Percentiles rank a stretch among this genome's conserved stretches.
Evolutionary conservation across 2,113 vertebrate genomes (phyloP).

Genomic region (Echinops telfairi): DNA sequence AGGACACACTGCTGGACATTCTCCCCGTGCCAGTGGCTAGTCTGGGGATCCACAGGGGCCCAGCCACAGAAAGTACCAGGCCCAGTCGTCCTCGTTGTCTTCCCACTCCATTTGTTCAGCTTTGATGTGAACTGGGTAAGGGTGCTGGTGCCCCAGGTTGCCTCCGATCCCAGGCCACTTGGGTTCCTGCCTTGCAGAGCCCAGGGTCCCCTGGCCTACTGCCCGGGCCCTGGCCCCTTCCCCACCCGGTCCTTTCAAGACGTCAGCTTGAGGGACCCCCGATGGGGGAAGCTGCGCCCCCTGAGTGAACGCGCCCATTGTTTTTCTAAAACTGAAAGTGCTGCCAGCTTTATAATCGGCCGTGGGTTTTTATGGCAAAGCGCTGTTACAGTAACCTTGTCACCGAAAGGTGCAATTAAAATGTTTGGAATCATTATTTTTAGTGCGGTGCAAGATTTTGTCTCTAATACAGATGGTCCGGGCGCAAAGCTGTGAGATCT

Average conservation of each 20-base stretch:
- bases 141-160: not conserved
- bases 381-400: conserved; percentile 81
- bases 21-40: not conserved
- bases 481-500: conserved; percentile 84
- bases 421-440: conserved; percentile 82
- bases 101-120: not conserved
- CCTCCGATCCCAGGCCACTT: not conserved
- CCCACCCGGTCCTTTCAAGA: not conserved
- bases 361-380: conserved; percentile 74
- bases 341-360: conserved; percentile 53
- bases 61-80: too few species aligned
- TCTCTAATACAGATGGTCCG: conserved; percentile 84
- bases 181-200: not conserved
- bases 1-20: not conserved
- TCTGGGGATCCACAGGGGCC: not conserved
- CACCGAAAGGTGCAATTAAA: conserved; percentile 82
- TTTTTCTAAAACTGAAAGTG: conserved; percentile 80
- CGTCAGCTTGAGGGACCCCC: conserved; percentile 48
- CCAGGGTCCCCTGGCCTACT: not conserved
- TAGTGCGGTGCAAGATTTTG: conserved; percentile 76
- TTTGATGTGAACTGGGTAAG: not conserved
- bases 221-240: not conserved
- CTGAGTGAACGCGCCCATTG: conserved; percentile 54
- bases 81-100: too few species aligned
- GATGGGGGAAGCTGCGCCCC: conserved; percentile 39